Evolutionary conservation across 1,140 invertebrate species (phyloP), one percentile per base, ranked within the genome.

Genomic region (Leptopilina clavipes): DNA sequence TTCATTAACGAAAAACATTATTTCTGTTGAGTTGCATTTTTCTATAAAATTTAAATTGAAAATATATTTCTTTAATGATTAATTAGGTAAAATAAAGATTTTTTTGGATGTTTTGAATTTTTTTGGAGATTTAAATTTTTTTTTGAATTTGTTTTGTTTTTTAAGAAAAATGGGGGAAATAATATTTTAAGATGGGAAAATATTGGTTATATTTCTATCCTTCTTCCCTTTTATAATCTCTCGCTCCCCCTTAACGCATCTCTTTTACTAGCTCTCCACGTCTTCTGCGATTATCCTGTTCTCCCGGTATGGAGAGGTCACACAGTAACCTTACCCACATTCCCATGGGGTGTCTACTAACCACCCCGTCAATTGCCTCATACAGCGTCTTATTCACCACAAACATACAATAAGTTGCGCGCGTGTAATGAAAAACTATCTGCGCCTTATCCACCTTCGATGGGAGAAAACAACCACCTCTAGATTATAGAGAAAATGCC

Each of bases 251-350:
- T 54, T 43, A 74, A 79, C 72, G 59, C 40, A 44, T 70, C 44
- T 76, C 76, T 71, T 76, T 70, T 72, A 79, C 70, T 22, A 70
- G 56, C 75, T 84, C 83, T 83, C 81, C 80, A 81, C 71, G 76
- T 83, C 75, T 75, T 82, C 80, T 76, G 75, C 77, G 77, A 78
- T 74, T 78, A 81, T 90, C 74, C 87, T 90, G 86, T 75, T 89
- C 88, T 89, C 89, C 89, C 89, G 87, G 84, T 87, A 90, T 74
- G 83, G 85, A 89, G 89, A 90, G 89, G 89, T 90, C 89, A 90
- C 87, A 87, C 82, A 76, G 76, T 82, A 87, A 88, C 88, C 87
- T 89, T 89, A 89, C 85, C 89, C 85, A 89, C 85, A 87, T 90
- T 87, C 84, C 86, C 87, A 86, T 87, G 85, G 85, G 86, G 85